Evolutionary conservation across 2,797 vertebrate species (phyloP).

Genomic region (Luscinia luscinia): DNA sequence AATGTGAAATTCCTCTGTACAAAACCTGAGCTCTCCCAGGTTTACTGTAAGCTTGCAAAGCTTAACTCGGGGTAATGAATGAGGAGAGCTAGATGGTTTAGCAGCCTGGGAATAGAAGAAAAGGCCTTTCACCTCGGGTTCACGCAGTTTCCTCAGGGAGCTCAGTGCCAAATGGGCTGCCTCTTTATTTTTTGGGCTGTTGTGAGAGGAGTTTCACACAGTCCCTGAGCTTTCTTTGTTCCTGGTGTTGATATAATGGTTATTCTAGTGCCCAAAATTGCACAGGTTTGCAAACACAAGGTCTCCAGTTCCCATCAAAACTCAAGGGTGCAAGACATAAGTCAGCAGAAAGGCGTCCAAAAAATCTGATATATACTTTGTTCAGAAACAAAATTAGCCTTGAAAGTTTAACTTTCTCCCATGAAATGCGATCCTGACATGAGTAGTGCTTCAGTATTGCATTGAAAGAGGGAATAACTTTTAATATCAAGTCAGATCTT

Average conservation of each 20-base stretch:
- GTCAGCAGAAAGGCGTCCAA: not conserved
- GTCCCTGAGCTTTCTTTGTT: conserved; percentile 2
- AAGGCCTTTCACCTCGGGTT: conserved; percentile 49
- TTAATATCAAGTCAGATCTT: not conserved
- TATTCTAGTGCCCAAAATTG: not conserved
- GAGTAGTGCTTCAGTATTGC: fast-evolving
- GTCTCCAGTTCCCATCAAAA: not conserved
- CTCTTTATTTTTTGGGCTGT: conserved; percentile 40
- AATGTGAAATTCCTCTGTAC: conserved; percentile 39
- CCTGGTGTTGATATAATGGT: not conserved
- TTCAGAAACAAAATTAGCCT: conserved; percentile 9
- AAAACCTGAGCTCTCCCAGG: conserved; percentile 50
- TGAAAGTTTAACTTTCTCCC: conserved; percentile 8
- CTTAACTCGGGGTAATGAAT: conserved; percentile 73
- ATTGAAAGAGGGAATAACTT: not conserved
- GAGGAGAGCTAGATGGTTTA: conserved; percentile 51
- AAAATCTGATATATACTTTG: not conserved
- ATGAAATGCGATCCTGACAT: fast-evolving
- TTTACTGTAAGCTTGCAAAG: conserved; percentile 71
- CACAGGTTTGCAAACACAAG: conserved; percentile 3
- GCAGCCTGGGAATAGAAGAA: conserved; percentile 52
- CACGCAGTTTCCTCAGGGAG: not conserved
- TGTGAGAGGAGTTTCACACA: conserved; percentile 28
- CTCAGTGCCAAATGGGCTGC: conserved; percentile 20
- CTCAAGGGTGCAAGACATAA: not conserved